Evolutionary conservation across 2,113 vertebrate species (phyloP).

Genomic region (Astur gentilis): DNA sequence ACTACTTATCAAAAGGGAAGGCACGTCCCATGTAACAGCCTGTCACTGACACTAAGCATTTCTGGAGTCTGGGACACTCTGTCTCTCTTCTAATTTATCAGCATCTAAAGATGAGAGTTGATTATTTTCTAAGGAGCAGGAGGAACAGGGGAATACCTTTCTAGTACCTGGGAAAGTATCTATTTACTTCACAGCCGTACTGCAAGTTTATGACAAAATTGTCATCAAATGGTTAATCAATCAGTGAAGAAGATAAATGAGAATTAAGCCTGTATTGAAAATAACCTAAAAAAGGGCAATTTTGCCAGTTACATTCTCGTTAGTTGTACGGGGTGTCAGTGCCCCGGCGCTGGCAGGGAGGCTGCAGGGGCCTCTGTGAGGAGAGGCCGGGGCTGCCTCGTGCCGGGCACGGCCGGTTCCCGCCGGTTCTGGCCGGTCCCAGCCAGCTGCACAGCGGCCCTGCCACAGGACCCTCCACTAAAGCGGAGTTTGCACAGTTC

Average conservation of each 20-base stretch:
- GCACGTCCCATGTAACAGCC: not conserved
- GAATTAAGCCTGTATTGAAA: not conserved
- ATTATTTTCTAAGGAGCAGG: not conserved
- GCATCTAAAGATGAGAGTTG: not conserved
- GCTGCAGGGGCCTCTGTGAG: not conserved
- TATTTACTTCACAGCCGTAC: not conserved
- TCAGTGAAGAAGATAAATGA: not conserved
- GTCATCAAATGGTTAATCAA: not conserved
- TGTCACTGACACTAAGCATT: not conserved
- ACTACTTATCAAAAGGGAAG: not conserved
- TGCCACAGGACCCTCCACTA: too few species aligned
- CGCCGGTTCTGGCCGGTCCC: rapidly evolving
- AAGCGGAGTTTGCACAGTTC: rapidly evolving
- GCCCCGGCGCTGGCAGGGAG: not conserved
- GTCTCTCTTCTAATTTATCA: not conserved
- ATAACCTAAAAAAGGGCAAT: not conserved
- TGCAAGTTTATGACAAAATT: not conserved
- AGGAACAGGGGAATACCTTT: not conserved
- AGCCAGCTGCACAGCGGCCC: rapidly evolving
- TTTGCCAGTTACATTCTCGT: not conserved
- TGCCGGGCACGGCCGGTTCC: rapidly evolving
- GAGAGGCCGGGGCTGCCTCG: not conserved
- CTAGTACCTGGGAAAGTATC: not conserved
- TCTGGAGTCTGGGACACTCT: not conserved
- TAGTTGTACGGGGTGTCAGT: rapidly evolving